Conservation (phyloP, 2,113 vertebrate species). For the Channa maculata region DNA sequence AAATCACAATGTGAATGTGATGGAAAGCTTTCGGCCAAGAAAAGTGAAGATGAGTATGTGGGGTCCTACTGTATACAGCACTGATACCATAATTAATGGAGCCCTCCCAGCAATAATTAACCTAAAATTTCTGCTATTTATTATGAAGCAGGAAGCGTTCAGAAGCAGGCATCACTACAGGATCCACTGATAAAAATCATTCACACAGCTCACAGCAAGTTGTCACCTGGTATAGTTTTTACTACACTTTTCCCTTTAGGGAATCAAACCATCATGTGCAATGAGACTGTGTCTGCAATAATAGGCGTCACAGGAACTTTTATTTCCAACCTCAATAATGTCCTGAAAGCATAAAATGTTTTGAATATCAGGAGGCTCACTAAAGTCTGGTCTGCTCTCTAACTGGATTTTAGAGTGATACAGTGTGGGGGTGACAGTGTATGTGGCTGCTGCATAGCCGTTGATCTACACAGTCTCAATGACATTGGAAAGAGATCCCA, state of each 20-base stretch:
- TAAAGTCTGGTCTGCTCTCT: constrained; percentile 49
- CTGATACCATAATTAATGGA: too few relatives aligned
- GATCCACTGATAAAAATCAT: constrained; percentile 1
- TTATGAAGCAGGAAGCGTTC: neutral
- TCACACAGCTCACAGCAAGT: neutral
- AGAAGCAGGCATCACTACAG: neutral
- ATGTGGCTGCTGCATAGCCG: constrained; percentile 59
- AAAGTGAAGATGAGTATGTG: too few relatives aligned
- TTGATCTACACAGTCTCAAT: constrained; percentile 65
- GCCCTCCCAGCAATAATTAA: too few relatives aligned
- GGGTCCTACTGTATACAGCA: too few relatives aligned
- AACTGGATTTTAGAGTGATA: constrained; percentile 50
- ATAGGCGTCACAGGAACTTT: constrained; percentile 26
- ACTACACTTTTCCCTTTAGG: neutral
- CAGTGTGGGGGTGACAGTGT: neutral
- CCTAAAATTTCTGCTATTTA: too few relatives aligned
- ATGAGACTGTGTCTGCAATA: constrained; percentile 9
- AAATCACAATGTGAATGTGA: too few relatives aligned
- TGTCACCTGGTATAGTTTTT: constrained; percentile 32
- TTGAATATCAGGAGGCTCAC: constrained; percentile 28
- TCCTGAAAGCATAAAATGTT: too few relatives aligned
- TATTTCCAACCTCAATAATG: constrained; percentile 17
- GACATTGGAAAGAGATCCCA: constrained; percentile 15
- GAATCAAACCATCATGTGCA: constrained; percentile 4
- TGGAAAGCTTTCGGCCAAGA: too few relatives aligned